These are phyloP conservation scores for Spodoptera frugiperda DNA, from an alignment of 1,140 invertebrate species.

Conservation along the genomic window DNA sequence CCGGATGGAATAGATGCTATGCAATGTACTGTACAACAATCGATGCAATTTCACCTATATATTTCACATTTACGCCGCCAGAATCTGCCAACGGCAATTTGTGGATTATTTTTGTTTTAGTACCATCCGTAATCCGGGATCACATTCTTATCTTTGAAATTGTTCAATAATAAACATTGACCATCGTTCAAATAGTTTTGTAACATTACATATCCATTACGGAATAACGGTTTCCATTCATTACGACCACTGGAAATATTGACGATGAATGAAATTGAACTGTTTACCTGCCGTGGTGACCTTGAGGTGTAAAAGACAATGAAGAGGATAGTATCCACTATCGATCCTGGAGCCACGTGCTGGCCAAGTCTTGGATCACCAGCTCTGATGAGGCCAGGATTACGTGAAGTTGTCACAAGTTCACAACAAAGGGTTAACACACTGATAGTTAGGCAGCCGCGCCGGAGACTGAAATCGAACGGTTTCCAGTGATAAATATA, in stretches of 20 bases:
- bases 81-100: conserved; percentile 15
- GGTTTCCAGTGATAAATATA: background rate
- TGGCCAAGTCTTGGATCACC: conserved; percentile 48
- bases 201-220: conserved; percentile 24
- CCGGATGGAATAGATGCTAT: conserved; percentile 65
- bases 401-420: conserved; percentile 54
- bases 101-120: conserved; percentile 37
- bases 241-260: conserved; percentile 33
- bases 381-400: conserved; percentile 54
- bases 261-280: conserved; percentile 68
- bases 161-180: conserved; percentile 28
- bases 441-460: background rate
- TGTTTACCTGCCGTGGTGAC: conserved; percentile 79
- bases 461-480: conserved; percentile 39
- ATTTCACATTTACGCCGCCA: conserved; percentile 6
- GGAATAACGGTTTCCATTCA: conserved; percentile 24
- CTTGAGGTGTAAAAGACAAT: conserved; percentile 64
- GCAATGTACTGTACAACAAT: conserved; percentile 68
- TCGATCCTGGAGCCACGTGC: conserved; percentile 62
- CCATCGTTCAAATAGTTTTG: conserved; percentile 8
- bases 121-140: conserved; percentile 1
- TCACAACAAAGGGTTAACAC: conserved; percentile 49
- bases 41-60: conserved; percentile 62
- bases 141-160: conserved; percentile 23
- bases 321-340: conserved; percentile 60